phyloP scores from a whole-genome alignment of 2,888 invertebrate genomes.

The Xanthia togata region DNA sequence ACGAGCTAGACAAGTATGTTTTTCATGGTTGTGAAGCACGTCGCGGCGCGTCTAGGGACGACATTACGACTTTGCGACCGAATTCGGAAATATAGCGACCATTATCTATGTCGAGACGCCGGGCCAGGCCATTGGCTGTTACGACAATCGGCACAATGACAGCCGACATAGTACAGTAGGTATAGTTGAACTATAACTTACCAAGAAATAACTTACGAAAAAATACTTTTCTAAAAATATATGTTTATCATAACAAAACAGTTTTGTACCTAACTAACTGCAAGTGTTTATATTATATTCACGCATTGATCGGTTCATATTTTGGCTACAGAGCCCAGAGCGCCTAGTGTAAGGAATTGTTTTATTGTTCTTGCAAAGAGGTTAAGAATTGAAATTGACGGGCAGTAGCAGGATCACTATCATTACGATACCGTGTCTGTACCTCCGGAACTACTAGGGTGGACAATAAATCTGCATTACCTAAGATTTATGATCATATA shows the following conservation, averaged over 20 bases:
- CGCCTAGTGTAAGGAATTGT: conserved; percentile 37
- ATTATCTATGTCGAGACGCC: too few species aligned
- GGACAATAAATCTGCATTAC: conserved; percentile 60
- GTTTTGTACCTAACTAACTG: not conserved
- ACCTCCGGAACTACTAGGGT: conserved; percentile 31
- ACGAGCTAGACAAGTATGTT: too few species aligned
- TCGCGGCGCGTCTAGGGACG: too few species aligned
- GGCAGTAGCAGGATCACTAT: conserved; percentile 45
- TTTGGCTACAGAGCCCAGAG: conserved; percentile 38
- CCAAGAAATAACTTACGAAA: not conserved
- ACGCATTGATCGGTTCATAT: conserved; percentile 13
- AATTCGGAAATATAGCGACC: too few species aligned
- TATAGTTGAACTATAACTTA: not conserved
- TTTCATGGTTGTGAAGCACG: too few species aligned
- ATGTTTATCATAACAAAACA: not conserved
- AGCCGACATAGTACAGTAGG: not conserved
- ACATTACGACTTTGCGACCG: too few species aligned
- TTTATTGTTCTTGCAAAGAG: conserved; percentile 52
- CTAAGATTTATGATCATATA: conserved; percentile 44
- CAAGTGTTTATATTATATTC: conserved; percentile 23
- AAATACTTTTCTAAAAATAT: conserved; percentile 2
- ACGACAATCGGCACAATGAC: too few species aligned
- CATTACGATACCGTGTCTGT: conserved; percentile 42
- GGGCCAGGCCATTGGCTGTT: too few species aligned
- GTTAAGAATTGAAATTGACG: conserved; percentile 58